phyloP scores from a whole-genome alignment of 2,113 vertebrate genomes.

The Gadus macrocephalus region DNA sequence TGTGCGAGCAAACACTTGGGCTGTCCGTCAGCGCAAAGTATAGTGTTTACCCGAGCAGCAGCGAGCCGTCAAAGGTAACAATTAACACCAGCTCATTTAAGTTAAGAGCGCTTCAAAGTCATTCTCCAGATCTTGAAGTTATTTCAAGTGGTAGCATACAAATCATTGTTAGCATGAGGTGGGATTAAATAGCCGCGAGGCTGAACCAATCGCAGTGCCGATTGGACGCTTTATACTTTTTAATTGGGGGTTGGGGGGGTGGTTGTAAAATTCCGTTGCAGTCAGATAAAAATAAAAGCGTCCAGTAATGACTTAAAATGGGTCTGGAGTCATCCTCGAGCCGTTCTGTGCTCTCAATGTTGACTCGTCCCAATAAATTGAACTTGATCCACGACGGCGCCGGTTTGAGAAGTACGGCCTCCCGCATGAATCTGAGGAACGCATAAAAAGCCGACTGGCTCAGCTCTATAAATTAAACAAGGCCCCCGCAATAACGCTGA shows the following conservation, averaged over 20 bases:
- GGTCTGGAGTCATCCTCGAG: conserved; percentile 45
- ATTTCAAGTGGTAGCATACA: neutral
- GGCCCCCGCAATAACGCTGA: conserved; percentile 66
- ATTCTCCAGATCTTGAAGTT: conserved; percentile 17
- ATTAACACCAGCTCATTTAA: conserved; percentile 47
- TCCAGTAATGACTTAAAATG: conserved; percentile 47
- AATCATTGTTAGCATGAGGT: too few species aligned
- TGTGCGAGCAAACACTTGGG: conserved; percentile 33
- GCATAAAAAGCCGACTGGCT: conserved; percentile 58
- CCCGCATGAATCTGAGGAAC: conserved; percentile 63
- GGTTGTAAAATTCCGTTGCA: conserved; percentile 1
- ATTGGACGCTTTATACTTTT: neutral
- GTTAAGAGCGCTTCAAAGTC: neutral
- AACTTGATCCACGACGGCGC: conserved; percentile 64
- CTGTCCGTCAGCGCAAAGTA: conserved; percentile 39
- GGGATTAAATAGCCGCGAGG: too few species aligned
- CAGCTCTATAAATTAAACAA: conserved; percentile 66
- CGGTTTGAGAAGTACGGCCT: conserved; percentile 61
- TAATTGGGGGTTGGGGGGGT: neutral
- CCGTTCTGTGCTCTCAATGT: conserved; percentile 15
- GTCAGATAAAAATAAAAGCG: conserved; percentile 36
- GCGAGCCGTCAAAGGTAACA: conserved; percentile 38
- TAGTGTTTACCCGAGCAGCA: conserved; percentile 50
- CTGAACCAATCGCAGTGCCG: too few species aligned
- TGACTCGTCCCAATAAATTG: conserved; percentile 63